Evolutionary conservation across 2,888 invertebrate species (phyloP), one percentile per base, ranked within the genome.

Genomic region (Polyploca ridens): DNA sequence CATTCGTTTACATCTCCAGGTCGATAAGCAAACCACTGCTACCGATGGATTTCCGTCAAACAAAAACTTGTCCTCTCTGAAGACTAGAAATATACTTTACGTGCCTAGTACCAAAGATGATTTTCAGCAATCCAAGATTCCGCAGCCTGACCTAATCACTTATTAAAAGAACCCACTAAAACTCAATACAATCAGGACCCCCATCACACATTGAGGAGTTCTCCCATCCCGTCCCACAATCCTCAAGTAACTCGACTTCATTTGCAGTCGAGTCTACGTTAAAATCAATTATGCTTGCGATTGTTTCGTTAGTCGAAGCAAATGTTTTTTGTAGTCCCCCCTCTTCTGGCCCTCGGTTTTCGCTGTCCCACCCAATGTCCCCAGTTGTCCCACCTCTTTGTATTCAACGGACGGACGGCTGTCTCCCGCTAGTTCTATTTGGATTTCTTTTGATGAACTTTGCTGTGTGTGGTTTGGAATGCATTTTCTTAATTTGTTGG

Each of bases 401-500:
- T 93, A 93, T 93, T 93, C 93, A 77, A 72, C 68, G 76, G 87
- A 85, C 84, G 83, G 79, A 81, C 81, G 76, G 69, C 86, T 87
- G 89, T 87, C 89, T 86, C 84, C 78, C 61, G 16, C 54, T 54
- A 54, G 54, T 74, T 77, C 75, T 86, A 85, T 90, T 90, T 85
- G 90, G 90, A 87, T 90, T 91, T 90, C 93, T 93, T 93, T 93
- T 93, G 93, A 93, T 91, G 93, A 93, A 87, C 88, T 87, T 82
- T 82, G 77, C 79, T 81, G 72, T 77, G 44, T 61, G 41, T 72
- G 66, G 69, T 63, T 70, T 66, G 66, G 74, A 76, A 83, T 84
- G 84, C 85, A 83, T 78, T 83, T 83, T 78, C 78, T 79, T 84
- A 82, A 84, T 84, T 84, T 75, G 70, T 67, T 71, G 73, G 74